A percentile compares a stretch with the other conserved stretches of the same genome.
These are phyloP conservation scores for Gouania willdenowi DNA, from an alignment of 2,797 vertebrate genomes.

Conservation along the genomic window DNA sequence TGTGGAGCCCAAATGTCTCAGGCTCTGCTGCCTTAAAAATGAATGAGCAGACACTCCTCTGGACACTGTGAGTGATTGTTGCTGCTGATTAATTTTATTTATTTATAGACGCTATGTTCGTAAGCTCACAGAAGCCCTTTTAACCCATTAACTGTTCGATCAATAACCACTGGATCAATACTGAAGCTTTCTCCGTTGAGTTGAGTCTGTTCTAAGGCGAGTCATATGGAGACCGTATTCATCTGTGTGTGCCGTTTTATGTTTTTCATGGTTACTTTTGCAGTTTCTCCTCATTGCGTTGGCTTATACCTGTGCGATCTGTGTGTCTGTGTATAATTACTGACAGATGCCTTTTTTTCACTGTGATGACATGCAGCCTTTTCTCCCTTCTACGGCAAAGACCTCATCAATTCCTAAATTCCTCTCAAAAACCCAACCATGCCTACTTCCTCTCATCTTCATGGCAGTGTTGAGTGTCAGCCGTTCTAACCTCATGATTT, in stretches of 20 bases:
- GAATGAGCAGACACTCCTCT: conserved; percentile 41
- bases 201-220: not conserved
- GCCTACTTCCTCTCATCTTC: conserved; percentile 18
- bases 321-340: conserved; percentile 19
- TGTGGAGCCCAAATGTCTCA: conserved; percentile 24
- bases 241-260: too few relatives aligned
- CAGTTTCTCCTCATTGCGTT: too few relatives aligned
- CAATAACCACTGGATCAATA: conserved; percentile 63
- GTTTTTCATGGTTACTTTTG: too few relatives aligned
- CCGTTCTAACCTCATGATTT: conserved; percentile 23
- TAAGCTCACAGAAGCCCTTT: conserved; percentile 25
- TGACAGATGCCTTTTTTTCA: conserved; percentile 20
- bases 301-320: conserved; percentile 10
- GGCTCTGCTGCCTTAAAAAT: conserved; percentile 28
- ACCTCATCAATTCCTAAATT: conserved; percentile 16
- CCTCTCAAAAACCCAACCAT: conserved; percentile 20
- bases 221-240: conserved; percentile 8
- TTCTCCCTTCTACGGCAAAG: conserved; percentile 5
- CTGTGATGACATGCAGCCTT: conserved; percentile 13
- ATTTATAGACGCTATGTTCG: conserved; percentile 44
- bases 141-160: conserved; percentile 49
- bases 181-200: conserved; percentile 27
- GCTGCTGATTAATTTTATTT: conserved; percentile 41
- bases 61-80: conserved; percentile 26
- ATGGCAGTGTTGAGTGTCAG: conserved; percentile 13